These are phyloP conservation scores for Listronotus bonariensis DNA, from an alignment of 1,140 invertebrate genomes.

Conservation along the genomic window DNA sequence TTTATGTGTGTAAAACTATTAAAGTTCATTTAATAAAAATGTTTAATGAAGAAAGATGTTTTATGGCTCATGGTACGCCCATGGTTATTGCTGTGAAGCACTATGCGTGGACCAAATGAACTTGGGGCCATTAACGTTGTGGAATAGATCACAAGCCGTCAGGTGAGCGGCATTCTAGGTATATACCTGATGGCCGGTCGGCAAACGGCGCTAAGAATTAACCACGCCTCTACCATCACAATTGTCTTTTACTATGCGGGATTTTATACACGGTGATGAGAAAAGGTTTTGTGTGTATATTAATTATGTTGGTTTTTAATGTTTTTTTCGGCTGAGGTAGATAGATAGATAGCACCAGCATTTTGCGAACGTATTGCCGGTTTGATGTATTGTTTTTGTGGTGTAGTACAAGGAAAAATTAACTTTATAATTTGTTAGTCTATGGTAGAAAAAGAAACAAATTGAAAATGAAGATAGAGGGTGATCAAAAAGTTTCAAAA, in stretches of 20 bases:
- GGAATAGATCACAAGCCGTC: slow-evolving; percentile 50
- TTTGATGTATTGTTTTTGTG: too few species aligned
- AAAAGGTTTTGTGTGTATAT: slow-evolving; percentile 11
- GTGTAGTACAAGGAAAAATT: too few species aligned
- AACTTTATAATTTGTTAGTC: too few species aligned
- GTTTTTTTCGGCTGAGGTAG: too few species aligned
- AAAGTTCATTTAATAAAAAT: too few species aligned
- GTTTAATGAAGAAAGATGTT: slow-evolving; percentile 21
- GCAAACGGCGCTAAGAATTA: slow-evolving; percentile 47
- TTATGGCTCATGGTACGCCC: slow-evolving; percentile 29
- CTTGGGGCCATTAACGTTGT: slow-evolving; percentile 48
- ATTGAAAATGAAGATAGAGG: too few species aligned
- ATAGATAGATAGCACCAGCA: too few species aligned
- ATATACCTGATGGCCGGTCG: slow-evolving; percentile 40
- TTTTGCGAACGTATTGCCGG: too few species aligned
- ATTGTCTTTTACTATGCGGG: slow-evolving; percentile 39
- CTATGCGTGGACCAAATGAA: slow-evolving; percentile 43
- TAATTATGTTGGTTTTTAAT: too few species aligned
- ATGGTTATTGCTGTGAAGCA: slow-evolving; percentile 18
- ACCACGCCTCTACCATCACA: slow-evolving; percentile 46
- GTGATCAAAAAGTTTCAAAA: too few species aligned
- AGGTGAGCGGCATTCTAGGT: slow-evolving; percentile 46
- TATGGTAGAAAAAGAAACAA: too few species aligned
- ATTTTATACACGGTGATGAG: slow-evolving; percentile 35
- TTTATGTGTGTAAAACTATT: too few species aligned